Percentiles rank a stretch among this genome's conserved stretches.
Conservation (phyloP, 2,888 invertebrate genomes). For the Oxycera nigricornis region DNA sequence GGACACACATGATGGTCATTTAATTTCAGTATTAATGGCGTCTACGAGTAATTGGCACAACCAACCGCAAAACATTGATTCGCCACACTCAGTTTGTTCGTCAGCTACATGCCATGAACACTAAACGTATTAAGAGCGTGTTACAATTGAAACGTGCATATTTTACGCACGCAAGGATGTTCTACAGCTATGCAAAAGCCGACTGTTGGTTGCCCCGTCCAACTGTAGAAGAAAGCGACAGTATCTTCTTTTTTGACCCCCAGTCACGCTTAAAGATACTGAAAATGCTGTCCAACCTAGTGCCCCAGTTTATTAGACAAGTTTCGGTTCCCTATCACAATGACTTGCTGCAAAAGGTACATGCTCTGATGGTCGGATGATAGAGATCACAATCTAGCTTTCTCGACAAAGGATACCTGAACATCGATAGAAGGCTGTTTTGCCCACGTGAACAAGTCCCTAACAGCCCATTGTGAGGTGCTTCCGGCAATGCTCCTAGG, state of each 20-base stretch:
- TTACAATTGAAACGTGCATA: constrained; percentile 1
- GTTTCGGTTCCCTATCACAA: not conserved
- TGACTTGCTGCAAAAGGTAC: not conserved
- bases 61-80: constrained; percentile 22
- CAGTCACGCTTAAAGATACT: too few species aligned
- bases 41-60: constrained; percentile 24
- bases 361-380: not conserved
- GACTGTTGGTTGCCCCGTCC: not conserved
- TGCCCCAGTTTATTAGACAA: not conserved
- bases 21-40: constrained; percentile 10
- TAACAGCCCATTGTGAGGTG: not conserved
- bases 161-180: not conserved
- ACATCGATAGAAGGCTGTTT: not conserved
- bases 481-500: not conserved
- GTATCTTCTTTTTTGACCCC: not conserved
- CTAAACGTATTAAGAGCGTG: constrained; percentile 3
- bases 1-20: not conserved
- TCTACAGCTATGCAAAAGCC: too few species aligned
- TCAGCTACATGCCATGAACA: not conserved
- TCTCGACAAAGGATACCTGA: not conserved
- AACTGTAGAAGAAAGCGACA: not conserved
- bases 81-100: constrained; percentile 22
- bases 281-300: not conserved
- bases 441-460: not conserved
- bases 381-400: not conserved